Evolutionary conservation across 2,113 vertebrate species (phyloP).

Genomic region (Cololabis saira): DNA sequence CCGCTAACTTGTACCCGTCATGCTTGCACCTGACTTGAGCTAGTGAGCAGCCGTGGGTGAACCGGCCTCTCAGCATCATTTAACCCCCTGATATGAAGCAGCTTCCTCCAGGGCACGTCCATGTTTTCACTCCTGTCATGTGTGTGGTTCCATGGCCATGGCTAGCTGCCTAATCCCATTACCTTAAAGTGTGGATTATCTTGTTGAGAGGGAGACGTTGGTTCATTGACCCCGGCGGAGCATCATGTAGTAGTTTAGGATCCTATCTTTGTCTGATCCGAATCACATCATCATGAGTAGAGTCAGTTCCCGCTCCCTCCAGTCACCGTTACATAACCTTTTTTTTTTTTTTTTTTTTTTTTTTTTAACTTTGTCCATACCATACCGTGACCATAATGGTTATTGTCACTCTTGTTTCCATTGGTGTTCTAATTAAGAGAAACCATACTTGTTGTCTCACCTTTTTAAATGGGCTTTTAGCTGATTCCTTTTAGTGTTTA

Average conservation of each 20-base stretch:
- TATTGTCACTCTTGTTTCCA: no score
- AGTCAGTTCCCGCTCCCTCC: constrained; percentile 9
- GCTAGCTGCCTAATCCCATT: constrained; percentile 74
- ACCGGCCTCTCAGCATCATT: neutral
- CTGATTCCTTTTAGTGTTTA: no score
- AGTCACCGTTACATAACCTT: constrained; percentile 2
- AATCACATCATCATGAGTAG: constrained; percentile 28
- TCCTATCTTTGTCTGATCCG: constrained; percentile 54
- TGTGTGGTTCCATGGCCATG: constrained; percentile 21
- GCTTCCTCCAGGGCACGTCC: no score
- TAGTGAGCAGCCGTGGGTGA: neutral
- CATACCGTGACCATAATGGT: no score
- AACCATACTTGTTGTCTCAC: no score
- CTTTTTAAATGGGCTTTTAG: no score
- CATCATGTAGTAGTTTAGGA: constrained; percentile 1
- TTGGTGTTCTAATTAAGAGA: no score
- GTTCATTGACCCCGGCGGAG: constrained; percentile 36
- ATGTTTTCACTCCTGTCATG: constrained; percentile 60
- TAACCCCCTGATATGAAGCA: no score
- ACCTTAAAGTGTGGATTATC: constrained; percentile 77
- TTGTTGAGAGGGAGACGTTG: constrained; percentile 54
- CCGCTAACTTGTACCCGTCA: neutral
- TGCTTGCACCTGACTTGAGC: neutral
- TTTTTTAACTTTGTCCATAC: neutral
- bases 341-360: neutral